phyloP scores from a whole-genome alignment of 2,113 vertebrate genomes.

The Recurvirostra avosetta region DNA sequence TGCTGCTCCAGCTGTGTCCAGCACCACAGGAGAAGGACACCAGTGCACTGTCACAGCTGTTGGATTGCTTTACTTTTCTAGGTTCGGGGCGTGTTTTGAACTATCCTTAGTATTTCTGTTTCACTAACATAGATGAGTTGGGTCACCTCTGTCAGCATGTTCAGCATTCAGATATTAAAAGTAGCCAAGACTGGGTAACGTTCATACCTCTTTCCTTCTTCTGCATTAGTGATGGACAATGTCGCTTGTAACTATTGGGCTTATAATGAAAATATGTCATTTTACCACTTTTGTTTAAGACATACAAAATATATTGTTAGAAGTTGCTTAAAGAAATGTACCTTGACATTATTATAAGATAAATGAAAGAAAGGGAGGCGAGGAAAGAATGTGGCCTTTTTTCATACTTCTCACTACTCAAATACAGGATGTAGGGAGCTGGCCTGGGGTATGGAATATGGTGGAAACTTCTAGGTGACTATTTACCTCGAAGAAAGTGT shows the following conservation, averaged over 20 bases:
- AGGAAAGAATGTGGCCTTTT: rapidly evolving
- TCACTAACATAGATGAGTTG: neutral
- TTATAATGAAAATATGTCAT: neutral
- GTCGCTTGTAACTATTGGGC: neutral
- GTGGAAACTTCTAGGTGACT: neutral
- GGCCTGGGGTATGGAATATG: neutral
- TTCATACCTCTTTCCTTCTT: neutral
- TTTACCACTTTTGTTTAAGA: neutral
- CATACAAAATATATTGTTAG: neutral
- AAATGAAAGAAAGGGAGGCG: neutral
- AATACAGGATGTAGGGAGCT: neutral
- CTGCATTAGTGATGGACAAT: neutral
- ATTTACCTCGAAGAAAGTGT: neutral
- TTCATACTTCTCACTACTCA: neutral
- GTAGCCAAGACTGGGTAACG: neutral
- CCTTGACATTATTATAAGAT: neutral
- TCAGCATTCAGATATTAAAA: neutral
- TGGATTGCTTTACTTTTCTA: neutral
- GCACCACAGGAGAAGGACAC: neutral
- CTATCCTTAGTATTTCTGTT: neutral
- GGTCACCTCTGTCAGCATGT: neutral
- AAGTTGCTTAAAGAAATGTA: neutral
- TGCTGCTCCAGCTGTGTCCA: neutral
- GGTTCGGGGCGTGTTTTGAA: neutral
- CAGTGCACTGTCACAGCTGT: neutral